Evolutionary conservation across 2,888 invertebrate species (phyloP).

Genomic region (Eilema griseolum): DNA sequence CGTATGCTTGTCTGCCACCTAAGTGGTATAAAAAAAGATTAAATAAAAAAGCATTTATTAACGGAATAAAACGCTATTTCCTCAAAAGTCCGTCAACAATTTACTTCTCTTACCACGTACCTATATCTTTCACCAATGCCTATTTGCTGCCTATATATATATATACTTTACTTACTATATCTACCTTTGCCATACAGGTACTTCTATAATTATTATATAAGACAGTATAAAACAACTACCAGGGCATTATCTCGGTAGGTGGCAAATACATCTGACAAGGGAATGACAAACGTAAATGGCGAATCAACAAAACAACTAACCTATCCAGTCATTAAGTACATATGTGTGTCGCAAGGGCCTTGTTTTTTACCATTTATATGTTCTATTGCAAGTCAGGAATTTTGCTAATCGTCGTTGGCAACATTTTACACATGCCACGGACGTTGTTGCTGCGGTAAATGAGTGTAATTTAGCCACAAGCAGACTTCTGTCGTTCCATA

Average conservation of each 20-base stretch:
- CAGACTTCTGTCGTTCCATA: conserved; percentile 61
- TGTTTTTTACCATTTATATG: conserved; percentile 81
- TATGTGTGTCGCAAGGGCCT: conserved; percentile 74
- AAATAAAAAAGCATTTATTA: too few relatives aligned
- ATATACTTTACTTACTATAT: conserved; percentile 21
- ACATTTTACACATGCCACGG: conserved; percentile 79
- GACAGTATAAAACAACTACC: conserved; percentile 37
- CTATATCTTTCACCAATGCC: too few relatives aligned
- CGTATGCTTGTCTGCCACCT: too few relatives aligned
- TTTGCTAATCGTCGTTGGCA: conserved; percentile 82
- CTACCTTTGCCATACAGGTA: conserved; percentile 31
- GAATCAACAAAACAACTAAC: conserved; percentile 71
- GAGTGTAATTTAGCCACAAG: conserved; percentile 80
- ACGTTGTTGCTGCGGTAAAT: conserved; percentile 77
- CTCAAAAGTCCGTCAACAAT: too few relatives aligned
- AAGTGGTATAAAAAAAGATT: too few relatives aligned
- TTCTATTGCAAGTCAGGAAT: conserved; percentile 82
- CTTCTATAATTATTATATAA: conserved; percentile 38
- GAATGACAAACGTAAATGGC: conserved; percentile 68
- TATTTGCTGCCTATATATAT: neutral
- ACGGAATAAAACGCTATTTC: too few relatives aligned
- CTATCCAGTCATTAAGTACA: conserved; percentile 61
- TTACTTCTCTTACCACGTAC: neutral
- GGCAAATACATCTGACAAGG: conserved; percentile 57
- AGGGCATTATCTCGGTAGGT: conserved; percentile 64